Evolutionary conservation across 35 echinoderm and acorn worm species (phyloP), one percentile per base, ranked within the genome.

Genomic region (Hemicentrotus pulcherrimus): DNA sequence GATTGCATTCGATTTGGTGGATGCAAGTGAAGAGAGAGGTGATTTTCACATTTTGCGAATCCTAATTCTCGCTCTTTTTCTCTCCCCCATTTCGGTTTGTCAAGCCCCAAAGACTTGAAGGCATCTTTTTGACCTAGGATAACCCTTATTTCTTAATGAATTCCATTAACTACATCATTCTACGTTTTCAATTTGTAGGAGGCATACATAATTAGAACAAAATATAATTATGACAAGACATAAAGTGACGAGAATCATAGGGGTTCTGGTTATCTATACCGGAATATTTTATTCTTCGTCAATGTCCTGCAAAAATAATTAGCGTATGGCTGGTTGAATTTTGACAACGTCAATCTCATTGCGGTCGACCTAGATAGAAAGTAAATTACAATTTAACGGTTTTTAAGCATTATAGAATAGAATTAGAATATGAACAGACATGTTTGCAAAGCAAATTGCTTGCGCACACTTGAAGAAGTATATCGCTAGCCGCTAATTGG

Each of bases 1-100:
- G 91, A 47, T 93, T 58, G 48, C 91, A 93, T 93, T 93, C 46
- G 91, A 93, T 93, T 58, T 93, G 91, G 91, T 93, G 91, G 45
- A 31, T 93, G 45, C 18, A 93, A 31, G 91, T 58, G 91, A 48
- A 93, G 91, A 93, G 91, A 46, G 91, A 93, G 46, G 30, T 31
- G 48, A 93, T 93, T 93, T 93, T 50, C 48, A 47, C 91, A 13
- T 50, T 50, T 58, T 47, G 48, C 65, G n/a, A 78, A 78, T 78
- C 22, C 7, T 18, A 2, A 78, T 78, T 78, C 65, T 22, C 28
- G 65, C 65, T 78, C 65, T 78, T 78, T 78, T 22, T 78, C 35
- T 41, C 28, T 31, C 86, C 86, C 28, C 0, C 32, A 30, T 86
- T 31, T 86, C 86, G 86, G n/a, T 86, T 91, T 91, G 90, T 47